Evolutionary conservation across 1,140 invertebrate genomes (phyloP).

Genomic region (Phymorhynchus buccinoides): DNA sequence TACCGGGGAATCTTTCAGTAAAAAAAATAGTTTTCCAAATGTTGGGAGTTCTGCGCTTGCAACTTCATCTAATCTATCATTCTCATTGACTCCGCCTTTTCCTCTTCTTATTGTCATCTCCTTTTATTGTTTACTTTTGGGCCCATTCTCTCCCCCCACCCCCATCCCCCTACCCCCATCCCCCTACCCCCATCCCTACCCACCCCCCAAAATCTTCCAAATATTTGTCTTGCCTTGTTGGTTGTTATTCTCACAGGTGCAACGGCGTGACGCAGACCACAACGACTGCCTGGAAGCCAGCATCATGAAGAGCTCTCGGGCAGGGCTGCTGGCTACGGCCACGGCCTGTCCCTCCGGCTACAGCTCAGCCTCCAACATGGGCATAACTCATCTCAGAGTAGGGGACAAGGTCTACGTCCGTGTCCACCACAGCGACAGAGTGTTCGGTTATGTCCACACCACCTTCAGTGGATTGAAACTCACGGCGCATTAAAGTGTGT

Average conservation of each 20-base stretch:
- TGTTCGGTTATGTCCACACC: not conserved
- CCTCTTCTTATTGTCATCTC: too few relatives aligned
- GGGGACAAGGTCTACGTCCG: conserved; percentile 8
- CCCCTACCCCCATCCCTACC: too few relatives aligned
- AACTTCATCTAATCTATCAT: not conserved
- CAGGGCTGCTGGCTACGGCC: not conserved
- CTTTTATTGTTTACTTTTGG: too few relatives aligned
- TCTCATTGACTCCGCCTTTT: not conserved
- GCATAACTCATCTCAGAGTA: not conserved
- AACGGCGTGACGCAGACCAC: not conserved
- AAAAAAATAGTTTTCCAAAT: too few relatives aligned
- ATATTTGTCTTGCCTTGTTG: too few relatives aligned
- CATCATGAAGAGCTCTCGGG: not conserved
- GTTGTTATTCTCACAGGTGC: not conserved
- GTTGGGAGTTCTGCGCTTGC: too few relatives aligned
- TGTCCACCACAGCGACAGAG: not conserved
- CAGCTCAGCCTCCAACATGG: not conserved
- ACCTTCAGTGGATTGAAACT: conserved; percentile 4
- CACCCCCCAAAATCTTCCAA: too few relatives aligned
- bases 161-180: too few relatives aligned
- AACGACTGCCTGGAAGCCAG: not conserved
- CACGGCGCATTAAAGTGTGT: not conserved
- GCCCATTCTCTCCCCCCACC: too few relatives aligned
- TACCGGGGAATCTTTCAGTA: too few relatives aligned
- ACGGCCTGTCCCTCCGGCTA: not conserved